A percentile compares a stretch with the other conserved stretches of the same genome.
These are phyloP conservation scores for Lordiphosa andalusiaca DNA, from an alignment of 2,888 invertebrate genomes.

Conservation along the genomic window DNA sequence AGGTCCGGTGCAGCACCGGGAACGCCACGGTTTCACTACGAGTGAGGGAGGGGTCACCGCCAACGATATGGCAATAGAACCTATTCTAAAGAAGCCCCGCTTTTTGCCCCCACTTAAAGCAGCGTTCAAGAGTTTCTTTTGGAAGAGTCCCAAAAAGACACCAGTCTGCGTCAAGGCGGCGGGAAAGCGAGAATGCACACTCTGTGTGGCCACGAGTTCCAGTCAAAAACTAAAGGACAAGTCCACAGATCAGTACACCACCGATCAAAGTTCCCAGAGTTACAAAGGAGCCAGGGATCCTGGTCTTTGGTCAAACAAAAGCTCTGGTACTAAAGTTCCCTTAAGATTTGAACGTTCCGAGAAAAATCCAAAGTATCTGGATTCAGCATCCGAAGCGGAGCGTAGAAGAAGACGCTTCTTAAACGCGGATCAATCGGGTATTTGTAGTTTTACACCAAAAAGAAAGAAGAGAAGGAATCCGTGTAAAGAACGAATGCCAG, in stretches of 20 bases:
- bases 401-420: no score
- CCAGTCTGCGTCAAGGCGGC: not conserved
- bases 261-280: not conserved
- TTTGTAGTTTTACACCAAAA: no score
- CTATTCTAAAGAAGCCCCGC: not conserved
- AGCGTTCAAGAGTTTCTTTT: constrained; percentile 6
- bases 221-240: no score
- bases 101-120: constrained; percentile 11
- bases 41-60: not conserved
- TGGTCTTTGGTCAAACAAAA: constrained; percentile 1
- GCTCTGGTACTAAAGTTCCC: no score
- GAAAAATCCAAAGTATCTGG: no score
- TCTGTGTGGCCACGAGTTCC: not conserved
- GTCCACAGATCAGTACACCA: no score
- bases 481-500: no score
- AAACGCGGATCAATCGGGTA: no score
- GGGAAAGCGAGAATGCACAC: not conserved
- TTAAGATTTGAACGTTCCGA: no score
- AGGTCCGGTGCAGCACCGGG: not conserved
- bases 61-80: no score
- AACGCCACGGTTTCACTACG: not conserved
- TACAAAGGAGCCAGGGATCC: constrained; percentile 4
- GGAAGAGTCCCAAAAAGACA: not conserved
- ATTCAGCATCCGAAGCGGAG: no score
- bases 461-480: no score